Conservation (phyloP, 2,888 invertebrate genomes). For the Philereme vetulata region DNA sequence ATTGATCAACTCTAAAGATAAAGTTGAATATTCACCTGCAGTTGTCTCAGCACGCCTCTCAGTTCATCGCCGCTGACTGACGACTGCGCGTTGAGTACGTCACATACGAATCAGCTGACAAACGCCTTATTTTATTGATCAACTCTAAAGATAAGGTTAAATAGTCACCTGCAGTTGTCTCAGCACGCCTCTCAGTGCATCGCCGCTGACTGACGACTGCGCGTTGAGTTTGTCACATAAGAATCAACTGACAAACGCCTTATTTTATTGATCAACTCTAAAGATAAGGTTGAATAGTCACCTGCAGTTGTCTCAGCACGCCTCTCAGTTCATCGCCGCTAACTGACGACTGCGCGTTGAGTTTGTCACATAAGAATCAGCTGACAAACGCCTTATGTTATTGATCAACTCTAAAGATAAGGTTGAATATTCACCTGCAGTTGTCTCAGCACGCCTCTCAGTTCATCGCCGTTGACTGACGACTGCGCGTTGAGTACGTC, state of each 20-base stretch:
- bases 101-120: slow-evolving; percentile 95
- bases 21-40: slow-evolving; percentile 86
- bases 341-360: slow-evolving; percentile 89
- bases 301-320: slow-evolving; percentile 95
- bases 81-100: slow-evolving; percentile 93
- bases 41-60: slow-evolving; percentile 92
- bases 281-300: slow-evolving; percentile 45
- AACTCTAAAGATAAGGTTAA: slow-evolving; percentile 15
- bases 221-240: slow-evolving; percentile 96
- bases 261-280: no score
- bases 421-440: slow-evolving; percentile 87
- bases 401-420: slow-evolving; percentile 8
- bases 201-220: slow-evolving; percentile 90
- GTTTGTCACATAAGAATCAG: slow-evolving; percentile 97
- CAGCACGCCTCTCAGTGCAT: slow-evolving; percentile 94
- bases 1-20: slow-evolving; percentile 5
- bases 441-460: slow-evolving; percentile 93
- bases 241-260: slow-evolving; percentile 94
- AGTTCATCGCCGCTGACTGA: slow-evolving; percentile 93
- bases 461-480: slow-evolving; percentile 91
- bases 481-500: slow-evolving; percentile 94
- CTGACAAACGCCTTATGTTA: slow-evolving; percentile 94
- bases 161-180: slow-evolving; percentile 91
- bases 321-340: slow-evolving; percentile 94
- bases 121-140: no score